Conservation (phyloP, 2,888 invertebrate genomes). For the Lepidonotus clava region DNA sequence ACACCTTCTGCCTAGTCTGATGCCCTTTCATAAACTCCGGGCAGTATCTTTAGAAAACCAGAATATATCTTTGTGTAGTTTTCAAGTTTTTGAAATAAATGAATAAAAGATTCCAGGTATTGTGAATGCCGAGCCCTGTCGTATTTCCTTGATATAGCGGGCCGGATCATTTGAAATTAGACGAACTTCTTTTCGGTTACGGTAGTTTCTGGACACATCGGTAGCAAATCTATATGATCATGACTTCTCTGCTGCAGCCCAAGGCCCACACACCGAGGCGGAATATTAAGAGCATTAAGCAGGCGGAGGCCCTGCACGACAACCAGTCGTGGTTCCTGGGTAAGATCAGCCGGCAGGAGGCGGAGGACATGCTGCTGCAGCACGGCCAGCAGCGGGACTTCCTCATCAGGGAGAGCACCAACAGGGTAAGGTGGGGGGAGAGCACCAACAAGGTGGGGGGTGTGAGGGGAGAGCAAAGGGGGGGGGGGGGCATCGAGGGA, state of each 20-base stretch:
- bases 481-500: background rate
- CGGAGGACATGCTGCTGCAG: slow-evolving; percentile 60
- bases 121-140: no score
- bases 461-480: background rate
- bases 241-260: slow-evolving; percentile 5
- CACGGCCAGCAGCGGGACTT: slow-evolving; percentile 60
- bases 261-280: background rate
- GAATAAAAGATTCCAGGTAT: no score
- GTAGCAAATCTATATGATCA: no score
- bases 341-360: slow-evolving; percentile 60
- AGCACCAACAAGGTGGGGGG: background rate
- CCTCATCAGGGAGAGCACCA: slow-evolving; percentile 63
- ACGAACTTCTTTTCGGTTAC: no score
- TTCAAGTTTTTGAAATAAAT: no score
- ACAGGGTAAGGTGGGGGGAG: slow-evolving; percentile 55
- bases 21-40: no score
- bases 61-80: no score
- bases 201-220: no score
- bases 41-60: no score
- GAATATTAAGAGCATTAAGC: slow-evolving; percentile 77
- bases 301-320: slow-evolving; percentile 78
- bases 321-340: slow-evolving; percentile 61
- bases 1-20: no score
- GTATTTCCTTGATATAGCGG: no score
- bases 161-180: no score